phyloP scores from a whole-genome alignment of 2,113 vertebrate species.

The Nanorana parkeri region DNA sequence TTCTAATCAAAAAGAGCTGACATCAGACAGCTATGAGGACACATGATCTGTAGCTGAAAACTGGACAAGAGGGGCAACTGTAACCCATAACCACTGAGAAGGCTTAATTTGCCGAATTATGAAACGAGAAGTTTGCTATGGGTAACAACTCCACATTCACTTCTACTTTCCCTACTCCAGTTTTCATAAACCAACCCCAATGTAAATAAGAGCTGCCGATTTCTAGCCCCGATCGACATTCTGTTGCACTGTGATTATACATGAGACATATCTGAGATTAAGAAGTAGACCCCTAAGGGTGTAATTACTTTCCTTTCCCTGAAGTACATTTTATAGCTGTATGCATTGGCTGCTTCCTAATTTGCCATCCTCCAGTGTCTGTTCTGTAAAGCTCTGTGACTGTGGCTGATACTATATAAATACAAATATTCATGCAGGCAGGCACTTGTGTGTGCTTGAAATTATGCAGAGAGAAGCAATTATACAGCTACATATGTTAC shows the following conservation, averaged over 20 bases:
- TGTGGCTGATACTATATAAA: conserved; percentile 14
- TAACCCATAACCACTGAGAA: too few species aligned
- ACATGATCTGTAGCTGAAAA: too few species aligned
- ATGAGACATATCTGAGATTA: not conserved
- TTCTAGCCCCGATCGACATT: not conserved
- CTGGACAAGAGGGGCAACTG: too few species aligned
- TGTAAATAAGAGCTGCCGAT: not conserved
- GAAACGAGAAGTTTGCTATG: too few species aligned
- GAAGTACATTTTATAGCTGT: conserved; percentile 12
- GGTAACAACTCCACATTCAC: too few species aligned
- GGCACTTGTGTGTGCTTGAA: conserved; percentile 41
- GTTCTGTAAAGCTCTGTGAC: conserved; percentile 26
- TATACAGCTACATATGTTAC: conserved; percentile 43
- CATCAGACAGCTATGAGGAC: too few species aligned
- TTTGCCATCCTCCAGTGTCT: not conserved
- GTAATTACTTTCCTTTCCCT: not conserved
- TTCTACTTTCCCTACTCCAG: too few species aligned
- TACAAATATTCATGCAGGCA: conserved; percentile 36
- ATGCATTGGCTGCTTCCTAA: not conserved
- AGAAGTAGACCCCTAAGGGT: not conserved
- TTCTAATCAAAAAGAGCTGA: too few species aligned
- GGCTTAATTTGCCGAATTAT: too few species aligned
- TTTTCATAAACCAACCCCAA: too few species aligned
- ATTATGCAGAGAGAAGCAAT: conserved; percentile 49
- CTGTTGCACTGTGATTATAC: not conserved